A percentile compares a stretch with the other conserved stretches of the same genome.
Evolutionary conservation across 2,113 vertebrate species (phyloP).

Genomic region (Nematolebias whitei): DNA sequence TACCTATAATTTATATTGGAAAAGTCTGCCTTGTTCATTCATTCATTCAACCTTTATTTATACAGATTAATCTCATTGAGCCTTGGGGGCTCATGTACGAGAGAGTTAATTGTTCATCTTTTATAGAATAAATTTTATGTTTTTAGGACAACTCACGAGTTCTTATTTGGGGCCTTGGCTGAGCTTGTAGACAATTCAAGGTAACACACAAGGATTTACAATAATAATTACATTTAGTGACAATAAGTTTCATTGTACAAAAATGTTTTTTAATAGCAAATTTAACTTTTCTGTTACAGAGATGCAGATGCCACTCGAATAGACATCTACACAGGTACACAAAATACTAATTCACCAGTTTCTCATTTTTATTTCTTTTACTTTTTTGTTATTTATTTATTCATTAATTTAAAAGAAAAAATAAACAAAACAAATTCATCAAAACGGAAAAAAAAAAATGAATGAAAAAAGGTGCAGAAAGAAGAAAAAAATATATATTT

Average conservation of each 20-base stretch:
- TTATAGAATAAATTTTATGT: conserved; percentile 19
- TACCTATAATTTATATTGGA: neutral
- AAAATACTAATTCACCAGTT: neutral
- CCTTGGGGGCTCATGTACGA: too few relatives aligned
- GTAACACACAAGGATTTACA: conserved; percentile 69
- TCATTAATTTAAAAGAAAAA: too few relatives aligned
- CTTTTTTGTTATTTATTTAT: too few relatives aligned
- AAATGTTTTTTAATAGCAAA: neutral
- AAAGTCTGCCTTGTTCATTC: too few relatives aligned
- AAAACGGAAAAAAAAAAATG: too few relatives aligned
- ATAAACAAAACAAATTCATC: too few relatives aligned
- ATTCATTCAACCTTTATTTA: too few relatives aligned
- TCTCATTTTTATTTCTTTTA: conserved; percentile 3
- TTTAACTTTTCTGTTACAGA: conserved; percentile 74
- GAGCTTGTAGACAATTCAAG: conserved; percentile 99
- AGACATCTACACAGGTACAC: conserved; percentile 93
- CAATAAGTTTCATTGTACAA: too few relatives aligned
- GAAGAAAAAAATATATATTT: too few relatives aligned
- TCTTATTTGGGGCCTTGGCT: conserved; percentile 97
- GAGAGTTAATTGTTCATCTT: too few relatives aligned
- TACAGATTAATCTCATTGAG: too few relatives aligned
- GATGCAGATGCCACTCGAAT: conserved; percentile 97
- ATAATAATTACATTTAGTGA: neutral
- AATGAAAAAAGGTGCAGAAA: too few relatives aligned
- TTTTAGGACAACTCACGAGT: conserved; percentile 96